Evolutionary conservation across 2,888 invertebrate species (phyloP), one percentile per base, ranked within the genome.

Genomic region (Latrodectus hesperus): DNA sequence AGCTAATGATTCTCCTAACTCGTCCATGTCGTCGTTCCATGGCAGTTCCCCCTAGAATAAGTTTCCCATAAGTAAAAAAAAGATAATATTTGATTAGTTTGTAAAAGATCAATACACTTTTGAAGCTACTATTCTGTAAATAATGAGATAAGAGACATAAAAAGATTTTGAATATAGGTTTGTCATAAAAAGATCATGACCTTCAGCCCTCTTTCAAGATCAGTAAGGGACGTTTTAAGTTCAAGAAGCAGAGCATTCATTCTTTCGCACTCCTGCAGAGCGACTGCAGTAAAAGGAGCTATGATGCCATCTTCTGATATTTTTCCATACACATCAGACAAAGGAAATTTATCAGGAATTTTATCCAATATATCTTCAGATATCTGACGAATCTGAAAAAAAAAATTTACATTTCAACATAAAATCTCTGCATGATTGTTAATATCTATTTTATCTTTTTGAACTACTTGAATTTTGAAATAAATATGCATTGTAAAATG

Each of bases 11-110:
- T 97, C 98, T 92, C 98, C 96, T 85, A 99, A 93, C 83, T 97
- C 96, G 92, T 99, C 99, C 99, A 99, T 99, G 91, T 97, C 98
- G 1, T 96, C 96, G 6, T 98, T 98, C 88, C 99, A 98, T 10
- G 98, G 98, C 89, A 99, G 93, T 93, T 99, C 99, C 84, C 99
- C 99, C 95, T 96, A 68, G 9, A 8, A 38, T 4, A 38, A 0
- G 38, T 38, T 38, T 22, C 1, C 22, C 22, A 38, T 38, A 38
- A 38, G 38, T 38, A 6, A 38, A 38, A 38, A n/a, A 38, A 6
- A 22, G 38, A 38, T 6, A 6, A 4, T 38, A 38, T 38, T 38
- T 38, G 1, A 38, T 38, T 38, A 38, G 6, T 38, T 38, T 38
- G 0, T 38, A 6, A 38, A 1, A 38, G 38, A 38, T 38, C 4